Evolutionary conservation across 2,113 vertebrate genomes (phyloP).

Genomic region (Limanda limanda): DNA sequence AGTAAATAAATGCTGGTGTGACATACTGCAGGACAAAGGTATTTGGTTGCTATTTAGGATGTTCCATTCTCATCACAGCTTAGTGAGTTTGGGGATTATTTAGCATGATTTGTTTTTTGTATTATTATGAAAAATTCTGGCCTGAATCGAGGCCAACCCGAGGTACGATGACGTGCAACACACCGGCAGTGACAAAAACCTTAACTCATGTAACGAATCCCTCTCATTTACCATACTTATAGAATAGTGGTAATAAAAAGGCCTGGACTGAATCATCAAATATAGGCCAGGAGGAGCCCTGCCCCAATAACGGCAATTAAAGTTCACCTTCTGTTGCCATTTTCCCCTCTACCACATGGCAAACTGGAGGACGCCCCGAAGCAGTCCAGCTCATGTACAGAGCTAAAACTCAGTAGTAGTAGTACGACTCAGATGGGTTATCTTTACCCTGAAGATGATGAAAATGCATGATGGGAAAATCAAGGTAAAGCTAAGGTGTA

Average conservation of each 20-base stretch:
- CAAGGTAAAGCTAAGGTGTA: not conserved
- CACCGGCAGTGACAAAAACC: not conserved
- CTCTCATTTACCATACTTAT: constrained; percentile 4
- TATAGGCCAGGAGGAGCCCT: constrained; percentile 55
- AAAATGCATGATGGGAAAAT: constrained; percentile 27
- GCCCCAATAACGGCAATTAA: constrained; percentile 65
- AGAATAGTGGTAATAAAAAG: constrained; percentile 34
- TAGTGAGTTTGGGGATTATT: too few species aligned
- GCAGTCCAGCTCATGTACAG: constrained; percentile 45
- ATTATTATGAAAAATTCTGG: not conserved
- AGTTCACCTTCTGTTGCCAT: constrained; percentile 66
- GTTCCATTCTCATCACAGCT: too few species aligned
- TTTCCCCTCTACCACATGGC: constrained; percentile 51
- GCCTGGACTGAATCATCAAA: constrained; percentile 44
- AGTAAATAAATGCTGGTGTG: too few species aligned
- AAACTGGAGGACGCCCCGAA: constrained; percentile 51
- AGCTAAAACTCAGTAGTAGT: constrained; percentile 44
- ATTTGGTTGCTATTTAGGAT: too few species aligned
- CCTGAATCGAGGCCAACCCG: not conserved
- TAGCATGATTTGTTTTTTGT: too few species aligned
- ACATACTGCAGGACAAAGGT: too few species aligned
- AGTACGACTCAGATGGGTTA: too few species aligned
- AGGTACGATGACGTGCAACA: not conserved
- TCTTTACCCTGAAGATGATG: constrained; percentile 38
- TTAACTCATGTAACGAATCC: not conserved